Percentiles rank a stretch among this genome's conserved stretches.
Evolutionary conservation across 2,888 invertebrate species (phyloP).

Genomic region (Coronaproctus castanopsis): DNA sequence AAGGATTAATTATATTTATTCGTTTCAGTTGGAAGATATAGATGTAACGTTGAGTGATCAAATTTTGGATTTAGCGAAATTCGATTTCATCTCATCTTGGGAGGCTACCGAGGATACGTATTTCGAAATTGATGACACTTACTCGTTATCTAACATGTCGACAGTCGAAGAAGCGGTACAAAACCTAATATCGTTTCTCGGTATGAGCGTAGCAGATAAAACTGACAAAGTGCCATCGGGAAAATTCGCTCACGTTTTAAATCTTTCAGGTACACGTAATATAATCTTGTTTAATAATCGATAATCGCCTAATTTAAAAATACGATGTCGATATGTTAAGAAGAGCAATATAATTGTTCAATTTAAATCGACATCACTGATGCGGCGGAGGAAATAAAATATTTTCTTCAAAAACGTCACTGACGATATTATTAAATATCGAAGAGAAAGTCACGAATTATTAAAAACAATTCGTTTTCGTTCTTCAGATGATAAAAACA

Average conservation of each 20-base stretch:
- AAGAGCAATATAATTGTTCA: no score
- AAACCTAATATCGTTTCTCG: conserved; percentile 60
- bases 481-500: no score
- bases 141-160: conserved; percentile 57
- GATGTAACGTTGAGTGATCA: conserved; percentile 71
- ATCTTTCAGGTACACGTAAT: conserved; percentile 63
- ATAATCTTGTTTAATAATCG: no score
- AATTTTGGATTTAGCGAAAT: conserved; percentile 54
- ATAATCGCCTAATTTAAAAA: no score
- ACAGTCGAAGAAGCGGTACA: conserved; percentile 66
- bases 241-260: conserved; percentile 57
- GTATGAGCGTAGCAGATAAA: conserved; percentile 64
- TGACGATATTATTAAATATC: no score
- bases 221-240: conserved; percentile 66
- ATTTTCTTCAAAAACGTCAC: conserved; percentile 6
- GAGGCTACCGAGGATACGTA: conserved; percentile 41
- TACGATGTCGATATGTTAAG: no score
- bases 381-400: neutral
- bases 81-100: conserved; percentile 62
- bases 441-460: no score
- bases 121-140: conserved; percentile 75
- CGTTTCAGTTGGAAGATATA: conserved; percentile 58
- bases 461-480: no score
- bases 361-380: conserved; percentile 3
- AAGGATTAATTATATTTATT: neutral